Conservation (phyloP, 1,140 invertebrate genomes). For the Rhizoglyphus robini region DNA sequence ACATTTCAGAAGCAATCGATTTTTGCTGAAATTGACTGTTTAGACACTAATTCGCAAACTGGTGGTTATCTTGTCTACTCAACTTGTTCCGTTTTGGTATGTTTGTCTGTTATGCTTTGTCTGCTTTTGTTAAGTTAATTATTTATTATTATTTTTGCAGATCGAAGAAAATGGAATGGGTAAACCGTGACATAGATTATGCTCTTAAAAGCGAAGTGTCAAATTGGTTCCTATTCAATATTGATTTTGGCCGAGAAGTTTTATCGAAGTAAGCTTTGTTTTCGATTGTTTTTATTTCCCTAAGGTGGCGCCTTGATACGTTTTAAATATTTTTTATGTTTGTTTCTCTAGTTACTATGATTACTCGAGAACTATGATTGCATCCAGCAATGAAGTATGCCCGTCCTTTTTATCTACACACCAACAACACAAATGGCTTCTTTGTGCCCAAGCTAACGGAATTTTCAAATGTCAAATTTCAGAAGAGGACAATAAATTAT, state of each 20-base stretch:
- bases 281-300: too few relatives aligned
- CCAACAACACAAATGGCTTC: too few relatives aligned
- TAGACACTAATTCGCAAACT: constrained; percentile 84
- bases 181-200: constrained; percentile 90
- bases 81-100: too few relatives aligned
- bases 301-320: constrained; percentile 39
- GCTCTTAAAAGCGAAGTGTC: constrained; percentile 81
- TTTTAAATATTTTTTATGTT: too few relatives aligned
- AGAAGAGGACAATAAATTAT: too few relatives aligned
- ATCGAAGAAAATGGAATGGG: constrained; percentile 99
- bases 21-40: constrained; percentile 87
- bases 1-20: constrained; percentile 82
- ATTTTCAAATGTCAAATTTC: too few relatives aligned
- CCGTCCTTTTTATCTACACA: constrained; percentile 86
- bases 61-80: constrained; percentile 70
- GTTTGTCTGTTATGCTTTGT: constrained; percentile 97
- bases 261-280: constrained; percentile 75
- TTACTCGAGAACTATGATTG: constrained; percentile 50
- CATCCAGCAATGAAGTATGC: constrained; percentile 81
- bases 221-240: constrained; percentile 80
- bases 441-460: constrained; percentile 98
- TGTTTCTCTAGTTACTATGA: constrained; percentile 32
- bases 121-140: too few relatives aligned
- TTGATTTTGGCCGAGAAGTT: constrained; percentile 90
- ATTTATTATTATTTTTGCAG: too few relatives aligned